Evolutionary conservation across 2,797 vertebrate genomes (phyloP).

Genomic region (Centropyge bicolor): DNA sequence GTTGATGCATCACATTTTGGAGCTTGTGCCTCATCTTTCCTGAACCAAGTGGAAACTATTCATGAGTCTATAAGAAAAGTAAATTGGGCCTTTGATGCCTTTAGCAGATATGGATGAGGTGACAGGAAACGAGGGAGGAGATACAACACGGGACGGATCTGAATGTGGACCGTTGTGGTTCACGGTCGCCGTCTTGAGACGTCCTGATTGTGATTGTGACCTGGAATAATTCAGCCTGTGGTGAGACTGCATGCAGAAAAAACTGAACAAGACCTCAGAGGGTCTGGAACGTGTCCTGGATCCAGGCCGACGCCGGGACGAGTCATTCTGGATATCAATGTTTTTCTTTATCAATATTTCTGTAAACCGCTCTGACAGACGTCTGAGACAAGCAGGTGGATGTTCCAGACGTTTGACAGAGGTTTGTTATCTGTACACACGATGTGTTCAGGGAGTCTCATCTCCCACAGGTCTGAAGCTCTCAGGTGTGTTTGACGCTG

Average conservation of each 20-base stretch:
- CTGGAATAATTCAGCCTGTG: no score
- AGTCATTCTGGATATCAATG: neutral
- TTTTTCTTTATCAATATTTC: no score
- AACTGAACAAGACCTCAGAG: no score
- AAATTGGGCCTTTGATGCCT: no score
- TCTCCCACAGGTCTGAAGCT: neutral
- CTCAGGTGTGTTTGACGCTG: neutral
- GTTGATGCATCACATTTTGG: no score
- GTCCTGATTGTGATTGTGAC: neutral
- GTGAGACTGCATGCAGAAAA: neutral
- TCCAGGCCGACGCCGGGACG: neutral
- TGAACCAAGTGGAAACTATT: no score
- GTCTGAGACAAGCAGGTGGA: neutral
- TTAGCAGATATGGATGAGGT: no score
- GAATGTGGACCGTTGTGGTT: neutral
- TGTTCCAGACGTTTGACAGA: neutral
- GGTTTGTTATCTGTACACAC: neutral
- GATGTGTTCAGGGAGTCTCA: neutral
- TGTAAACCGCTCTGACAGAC: neutral
- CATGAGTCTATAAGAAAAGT: no score
- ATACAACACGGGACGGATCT: no score
- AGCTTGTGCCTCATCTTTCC: no score
- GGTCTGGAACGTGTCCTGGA: neutral
- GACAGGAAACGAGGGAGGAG: neutral
- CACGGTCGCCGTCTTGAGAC: no score